Base-by-base conservation (phyloP, 2,888 invertebrate species). In the Oeneis ivallda region DNA sequence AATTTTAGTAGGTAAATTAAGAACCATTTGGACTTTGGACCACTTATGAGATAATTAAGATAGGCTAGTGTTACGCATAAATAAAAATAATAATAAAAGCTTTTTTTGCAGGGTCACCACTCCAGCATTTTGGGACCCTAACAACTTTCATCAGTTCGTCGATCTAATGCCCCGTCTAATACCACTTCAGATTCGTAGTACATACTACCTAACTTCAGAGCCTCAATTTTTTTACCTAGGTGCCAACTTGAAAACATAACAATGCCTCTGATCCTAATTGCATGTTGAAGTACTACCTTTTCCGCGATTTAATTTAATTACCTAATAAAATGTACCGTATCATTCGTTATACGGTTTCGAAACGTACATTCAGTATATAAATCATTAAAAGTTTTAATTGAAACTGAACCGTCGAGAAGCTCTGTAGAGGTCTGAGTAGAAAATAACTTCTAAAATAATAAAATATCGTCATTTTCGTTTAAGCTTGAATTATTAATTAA, bases 321-420 rank as follows among this genome's bases (percentile, higher is more conserved):
- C 34, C 34, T 15, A 53, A 8, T 45, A 37, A 34, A 53, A 53
- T 34, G 37, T 15, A 34, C 34, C 53, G 53, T 37, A 53, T 37
- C 53, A 34, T 15, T 37, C 37, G 15, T 34, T 15, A 53, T 53
- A 53, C 37, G 37, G 37, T 15, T 37, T 52, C 41, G 41, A 34
- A 65, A 54, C 49, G 57, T 66, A 65, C 68, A 64, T 60, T 66
- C 63, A 65, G 65, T 70, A 62, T 69, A 71, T 71, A 72, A 72
- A 74, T 72, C 68, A 73, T 67, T 68, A 64, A 63, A 74, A 72
- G 67, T 71, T 72, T 73, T 74, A 73, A 74, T 74, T 74, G 72
- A 70, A 73, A 72, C 61, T 61, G 71, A 71, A 74, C 64, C 66
- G 67, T 62, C 60, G 60, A 59, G 62, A 68, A 68, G 56, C 65